Conservation (phyloP, 1,140 invertebrate genomes). For the Bombus superbus region DNA sequence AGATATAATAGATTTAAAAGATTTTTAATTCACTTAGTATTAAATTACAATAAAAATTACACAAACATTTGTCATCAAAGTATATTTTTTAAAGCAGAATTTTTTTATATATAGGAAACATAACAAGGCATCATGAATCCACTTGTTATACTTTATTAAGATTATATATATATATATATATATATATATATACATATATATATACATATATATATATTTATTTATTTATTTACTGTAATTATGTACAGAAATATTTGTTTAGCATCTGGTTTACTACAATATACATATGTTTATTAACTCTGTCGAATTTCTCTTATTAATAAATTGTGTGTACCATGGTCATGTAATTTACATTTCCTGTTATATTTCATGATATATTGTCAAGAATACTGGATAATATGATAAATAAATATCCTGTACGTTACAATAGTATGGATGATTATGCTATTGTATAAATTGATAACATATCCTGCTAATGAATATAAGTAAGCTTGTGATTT, state of each 20-base stretch:
- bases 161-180: not conserved
- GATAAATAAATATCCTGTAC: not conserved
- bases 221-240: not conserved
- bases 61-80: not conserved
- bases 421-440: not conserved
- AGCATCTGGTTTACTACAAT: too few species aligned
- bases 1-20: not conserved
- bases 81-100: not conserved
- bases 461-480: not conserved
- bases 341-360: not conserved
- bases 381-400: not conserved
- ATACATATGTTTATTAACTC: not conserved
- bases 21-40: not conserved
- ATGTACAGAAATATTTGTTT: not conserved
- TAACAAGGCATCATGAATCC: not conserved
- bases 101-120: not conserved
- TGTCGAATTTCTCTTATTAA: not conserved
- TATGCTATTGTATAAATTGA: not conserved
- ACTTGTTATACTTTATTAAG: not conserved
- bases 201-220: not conserved
- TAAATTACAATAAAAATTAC: not conserved
- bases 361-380: not conserved
- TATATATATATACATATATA: not conserved
- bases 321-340: not conserved
- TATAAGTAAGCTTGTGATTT: not conserved